Evolutionary conservation across 2,113 vertebrate species (phyloP).

Genomic region (Oryzias woworae): DNA sequence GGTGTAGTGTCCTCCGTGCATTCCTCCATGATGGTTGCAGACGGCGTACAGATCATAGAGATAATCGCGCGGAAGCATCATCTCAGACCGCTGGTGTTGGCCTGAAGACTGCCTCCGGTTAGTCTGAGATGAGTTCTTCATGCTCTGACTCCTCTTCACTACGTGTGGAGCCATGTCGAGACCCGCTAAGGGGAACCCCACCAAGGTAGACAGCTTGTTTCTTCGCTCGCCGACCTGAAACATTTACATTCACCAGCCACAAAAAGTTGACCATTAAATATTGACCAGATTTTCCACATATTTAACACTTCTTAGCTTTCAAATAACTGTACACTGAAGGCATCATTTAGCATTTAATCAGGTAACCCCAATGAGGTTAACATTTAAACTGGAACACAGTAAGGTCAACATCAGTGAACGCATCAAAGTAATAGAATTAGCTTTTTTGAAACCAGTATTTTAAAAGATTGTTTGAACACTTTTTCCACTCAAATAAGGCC

Average conservation of each 20-base stretch:
- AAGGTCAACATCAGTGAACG: too few species aligned
- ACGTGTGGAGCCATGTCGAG: conserved; percentile 94
- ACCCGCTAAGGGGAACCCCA: conserved; percentile 86
- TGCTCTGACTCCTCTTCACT: conserved; percentile 81
- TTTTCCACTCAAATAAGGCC: too few species aligned
- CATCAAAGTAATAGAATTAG: too few species aligned
- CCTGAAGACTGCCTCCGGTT: conserved; percentile 69
- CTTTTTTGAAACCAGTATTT: too few species aligned
- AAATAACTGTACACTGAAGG: too few species aligned
- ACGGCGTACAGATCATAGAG: conserved; percentile 93
- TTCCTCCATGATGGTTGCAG: conserved; percentile 95
- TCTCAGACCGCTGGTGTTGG: conserved; percentile 43
- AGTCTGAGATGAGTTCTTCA: conserved; percentile 51
- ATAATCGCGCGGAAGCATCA: conserved; percentile 72
- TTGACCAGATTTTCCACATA: too few species aligned
- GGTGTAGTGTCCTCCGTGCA: conserved; percentile 97
- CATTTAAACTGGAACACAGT: too few species aligned
- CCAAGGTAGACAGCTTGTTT: conserved; percentile 91
- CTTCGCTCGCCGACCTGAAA: conserved; percentile 85
- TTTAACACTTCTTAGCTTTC: too few species aligned
- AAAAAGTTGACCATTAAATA: too few species aligned
- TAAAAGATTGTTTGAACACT: too few species aligned
- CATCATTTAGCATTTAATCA: too few species aligned
- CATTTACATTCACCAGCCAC: not conserved
- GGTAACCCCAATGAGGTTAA: too few species aligned